A percentile compares a stretch with the other conserved stretches of the same genome.
phyloP scores from a whole-genome alignment of 2,888 invertebrate species.

The Meta bourneti region DNA sequence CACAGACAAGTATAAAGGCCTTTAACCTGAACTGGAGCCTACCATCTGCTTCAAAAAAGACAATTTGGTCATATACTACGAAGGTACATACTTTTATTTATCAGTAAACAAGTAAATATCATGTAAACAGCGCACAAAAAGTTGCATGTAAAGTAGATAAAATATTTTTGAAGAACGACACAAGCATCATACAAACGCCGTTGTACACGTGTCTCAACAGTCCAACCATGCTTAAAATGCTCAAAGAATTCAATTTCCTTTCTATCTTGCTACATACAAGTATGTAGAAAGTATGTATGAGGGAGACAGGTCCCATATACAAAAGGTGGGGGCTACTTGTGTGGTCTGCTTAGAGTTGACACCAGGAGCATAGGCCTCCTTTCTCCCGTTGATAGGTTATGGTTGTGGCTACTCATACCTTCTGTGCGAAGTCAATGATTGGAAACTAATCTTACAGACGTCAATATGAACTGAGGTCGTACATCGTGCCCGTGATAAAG shows the following conservation, averaged over 20 bases:
- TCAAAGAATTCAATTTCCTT: conserved; percentile 24
- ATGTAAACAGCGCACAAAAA: background rate
- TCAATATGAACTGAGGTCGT: conserved; percentile 34
- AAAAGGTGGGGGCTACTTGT: conserved; percentile 48
- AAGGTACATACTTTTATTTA: background rate
- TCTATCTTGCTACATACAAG: background rate
- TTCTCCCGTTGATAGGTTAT: conserved; percentile 24
- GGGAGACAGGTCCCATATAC: background rate
- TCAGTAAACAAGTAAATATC: conserved; percentile 6
- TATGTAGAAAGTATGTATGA: background rate
- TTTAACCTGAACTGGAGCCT: background rate
- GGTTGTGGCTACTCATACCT: conserved; percentile 7
- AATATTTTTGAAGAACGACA: conserved; percentile 4
- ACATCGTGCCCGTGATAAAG: background rate
- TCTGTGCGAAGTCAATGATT: conserved; percentile 68
- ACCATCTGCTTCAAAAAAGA: background rate
- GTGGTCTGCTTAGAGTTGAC: conserved; percentile 52
- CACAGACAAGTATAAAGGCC: too few relatives aligned
- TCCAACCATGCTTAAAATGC: conserved; percentile 49
- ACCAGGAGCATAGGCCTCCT: conserved; percentile 22
- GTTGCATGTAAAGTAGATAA: background rate
- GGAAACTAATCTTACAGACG: conserved; percentile 62
- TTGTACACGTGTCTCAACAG: background rate
- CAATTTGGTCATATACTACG: background rate
- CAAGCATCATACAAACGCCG: background rate